phyloP scores from a whole-genome alignment of 2,113 vertebrate species.

The Hippolais icterina region DNA sequence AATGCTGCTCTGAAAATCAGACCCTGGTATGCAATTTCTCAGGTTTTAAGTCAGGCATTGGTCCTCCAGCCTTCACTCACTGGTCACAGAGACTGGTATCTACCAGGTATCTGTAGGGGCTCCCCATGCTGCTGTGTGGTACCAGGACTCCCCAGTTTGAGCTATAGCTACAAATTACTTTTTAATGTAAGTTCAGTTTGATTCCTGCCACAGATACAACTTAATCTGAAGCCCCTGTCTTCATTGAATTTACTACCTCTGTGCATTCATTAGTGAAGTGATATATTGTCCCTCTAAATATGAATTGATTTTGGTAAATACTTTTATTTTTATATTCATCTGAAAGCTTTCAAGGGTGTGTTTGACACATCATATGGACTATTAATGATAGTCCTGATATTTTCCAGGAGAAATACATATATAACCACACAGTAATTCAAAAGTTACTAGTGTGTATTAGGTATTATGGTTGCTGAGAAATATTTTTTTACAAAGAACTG shows the following conservation, averaged over 20 bases:
- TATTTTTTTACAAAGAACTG: neutral
- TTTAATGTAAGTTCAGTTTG: neutral
- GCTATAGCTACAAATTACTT: neutral
- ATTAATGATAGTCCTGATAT: neutral
- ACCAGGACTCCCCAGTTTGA: neutral
- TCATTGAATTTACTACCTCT: neutral
- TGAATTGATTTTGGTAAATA: neutral
- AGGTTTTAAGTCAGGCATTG: neutral
- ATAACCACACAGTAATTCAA: neutral
- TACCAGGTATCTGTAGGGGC: rapidly evolving
- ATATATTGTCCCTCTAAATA: neutral
- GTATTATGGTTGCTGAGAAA: neutral
- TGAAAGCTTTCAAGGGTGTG: neutral
- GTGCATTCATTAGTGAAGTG: neutral
- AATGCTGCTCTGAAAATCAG: neutral
- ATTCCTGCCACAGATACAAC: neutral
- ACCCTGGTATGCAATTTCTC: neutral
- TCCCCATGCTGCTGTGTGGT: neutral
- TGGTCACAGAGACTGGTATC: neutral
- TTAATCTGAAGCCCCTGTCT: neutral
- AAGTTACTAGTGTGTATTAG: neutral
- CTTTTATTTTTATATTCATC: neutral
- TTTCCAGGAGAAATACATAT: neutral
- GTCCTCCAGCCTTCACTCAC: neutral
- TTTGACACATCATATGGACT: neutral